Evolutionary conservation across 2,888 invertebrate species (phyloP).

Genomic region (Chorisops tibialis): DNA sequence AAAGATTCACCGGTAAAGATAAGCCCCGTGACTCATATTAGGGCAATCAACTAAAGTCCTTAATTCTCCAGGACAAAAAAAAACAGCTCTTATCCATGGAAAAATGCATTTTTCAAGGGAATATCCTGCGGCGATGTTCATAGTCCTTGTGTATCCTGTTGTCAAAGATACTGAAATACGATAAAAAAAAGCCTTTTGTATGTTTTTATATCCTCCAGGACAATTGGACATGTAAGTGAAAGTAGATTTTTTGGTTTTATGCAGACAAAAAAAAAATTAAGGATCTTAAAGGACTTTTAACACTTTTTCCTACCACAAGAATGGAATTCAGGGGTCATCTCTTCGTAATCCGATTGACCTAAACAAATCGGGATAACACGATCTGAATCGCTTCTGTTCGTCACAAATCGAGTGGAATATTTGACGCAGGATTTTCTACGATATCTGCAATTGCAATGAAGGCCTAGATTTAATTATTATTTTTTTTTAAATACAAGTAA

Average conservation of each 20-base stretch:
- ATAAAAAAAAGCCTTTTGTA: slow-evolving; percentile 1
- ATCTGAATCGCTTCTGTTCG: background rate
- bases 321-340: background rate
- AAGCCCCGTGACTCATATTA: slow-evolving; percentile 23
- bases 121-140: slow-evolving; percentile 11
- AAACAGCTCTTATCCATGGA: background rate
- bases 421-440: slow-evolving; percentile 2
- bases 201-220: no score
- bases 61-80: slow-evolving; percentile 11
- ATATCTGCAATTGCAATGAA: no score
- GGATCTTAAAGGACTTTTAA: slow-evolving; percentile 9
- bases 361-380: slow-evolving; percentile 4
- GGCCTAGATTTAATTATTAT: no score
- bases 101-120: background rate
- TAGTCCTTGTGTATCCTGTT: background rate
- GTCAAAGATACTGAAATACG: slow-evolving; percentile 8
- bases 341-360: background rate
- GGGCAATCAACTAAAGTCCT: slow-evolving; percentile 17
- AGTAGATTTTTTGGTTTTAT: slow-evolving; percentile 8
- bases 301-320: background rate
- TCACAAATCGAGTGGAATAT: slow-evolving; percentile 15
- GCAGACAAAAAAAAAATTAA: no score
- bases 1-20: slow-evolving; percentile 18
- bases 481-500: no score
- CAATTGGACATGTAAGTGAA: background rate